A percentile compares a stretch with the other conserved stretches of the same genome.
Conservation (phyloP, 2,797 vertebrate species). For the Bryconaethiops microstoma region DNA sequence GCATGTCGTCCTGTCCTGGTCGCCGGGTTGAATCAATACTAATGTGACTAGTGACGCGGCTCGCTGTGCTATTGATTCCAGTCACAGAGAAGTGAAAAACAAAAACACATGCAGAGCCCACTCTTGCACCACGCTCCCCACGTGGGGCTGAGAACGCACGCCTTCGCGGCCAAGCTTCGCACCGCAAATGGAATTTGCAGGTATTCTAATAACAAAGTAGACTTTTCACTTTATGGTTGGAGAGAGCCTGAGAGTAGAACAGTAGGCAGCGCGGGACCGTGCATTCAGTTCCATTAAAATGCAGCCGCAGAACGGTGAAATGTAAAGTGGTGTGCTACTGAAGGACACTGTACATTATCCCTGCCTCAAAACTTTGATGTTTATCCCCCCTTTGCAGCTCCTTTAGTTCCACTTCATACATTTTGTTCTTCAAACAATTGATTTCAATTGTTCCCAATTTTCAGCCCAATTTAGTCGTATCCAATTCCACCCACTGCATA, state of each 20-base stretch:
- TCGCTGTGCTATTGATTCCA: slow-evolving; percentile 65
- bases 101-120: slow-evolving; percentile 51
- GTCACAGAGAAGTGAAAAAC: slow-evolving; percentile 60
- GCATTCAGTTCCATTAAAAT: not conserved
- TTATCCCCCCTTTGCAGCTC: too few species aligned
- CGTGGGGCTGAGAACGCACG: slow-evolving; percentile 6
- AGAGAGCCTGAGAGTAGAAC: not conserved
- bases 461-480: too few species aligned
- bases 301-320: not conserved
- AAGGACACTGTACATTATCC: not conserved
- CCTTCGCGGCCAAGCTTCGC: not conserved
- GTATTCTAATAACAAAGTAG: not conserved
- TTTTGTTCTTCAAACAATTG: too few species aligned
- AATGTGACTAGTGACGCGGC: slow-evolving; percentile 53
- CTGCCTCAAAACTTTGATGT: too few species aligned
- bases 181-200: not conserved
- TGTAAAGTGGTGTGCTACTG: not conserved
- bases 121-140: slow-evolving; percentile 18
- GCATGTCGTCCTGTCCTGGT: slow-evolving; percentile 21
- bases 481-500: too few species aligned
- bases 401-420: too few species aligned
- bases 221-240: not conserved
- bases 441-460: too few species aligned
- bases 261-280: not conserved
- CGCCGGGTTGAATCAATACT: slow-evolving; percentile 54